A percentile compares a stretch with the other conserved stretches of the same genome.
These are phyloP conservation scores for Micrasema minimum DNA, from an alignment of 1,140 invertebrate species.

Conservation along the genomic window DNA sequence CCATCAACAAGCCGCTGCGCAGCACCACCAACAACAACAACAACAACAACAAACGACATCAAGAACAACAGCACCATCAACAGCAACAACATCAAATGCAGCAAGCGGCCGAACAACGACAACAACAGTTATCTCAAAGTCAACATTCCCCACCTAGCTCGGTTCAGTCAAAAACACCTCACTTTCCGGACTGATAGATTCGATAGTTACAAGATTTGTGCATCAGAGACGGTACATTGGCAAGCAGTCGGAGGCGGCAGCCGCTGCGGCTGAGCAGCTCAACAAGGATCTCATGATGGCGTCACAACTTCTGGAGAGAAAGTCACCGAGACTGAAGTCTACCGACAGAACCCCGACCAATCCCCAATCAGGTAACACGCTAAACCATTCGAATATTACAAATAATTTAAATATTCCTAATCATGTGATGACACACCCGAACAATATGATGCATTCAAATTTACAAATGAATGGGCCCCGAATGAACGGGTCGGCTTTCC, in stretches of 20 bases:
- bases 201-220: slow-evolving; percentile 84
- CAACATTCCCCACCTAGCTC: slow-evolving; percentile 61
- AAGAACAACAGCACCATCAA: slow-evolving; percentile 61
- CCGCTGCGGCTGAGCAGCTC: slow-evolving; percentile 80
- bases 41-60: slow-evolving; percentile 65
- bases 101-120: slow-evolving; percentile 62
- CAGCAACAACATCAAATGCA: slow-evolving; percentile 56
- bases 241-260: slow-evolving; percentile 79
- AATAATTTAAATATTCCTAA: slow-evolving; percentile 59
- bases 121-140: slow-evolving; percentile 61
- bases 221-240: slow-evolving; percentile 80
- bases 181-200: slow-evolving; percentile 87
- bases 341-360: slow-evolving; percentile 72
- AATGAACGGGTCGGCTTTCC: slow-evolving; percentile 67
- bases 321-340: slow-evolving; percentile 83
- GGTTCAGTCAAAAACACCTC: slow-evolving; percentile 68
- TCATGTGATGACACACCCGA: slow-evolving; percentile 51
- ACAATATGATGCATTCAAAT: slow-evolving; percentile 58
- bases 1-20: slow-evolving; percentile 67
- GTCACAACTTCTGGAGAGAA: slow-evolving; percentile 82
- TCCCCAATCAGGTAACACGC: slow-evolving; percentile 71
- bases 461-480: slow-evolving; percentile 65
- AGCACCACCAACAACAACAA: slow-evolving; percentile 59
- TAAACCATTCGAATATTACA: slow-evolving; percentile 60
- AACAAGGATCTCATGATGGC: slow-evolving; percentile 84